Percentiles rank a stretch among this genome's conserved stretches.
These are phyloP conservation scores for Notiomystis cincta DNA, from an alignment of 2,113 vertebrate species.

Conservation along the genomic window DNA sequence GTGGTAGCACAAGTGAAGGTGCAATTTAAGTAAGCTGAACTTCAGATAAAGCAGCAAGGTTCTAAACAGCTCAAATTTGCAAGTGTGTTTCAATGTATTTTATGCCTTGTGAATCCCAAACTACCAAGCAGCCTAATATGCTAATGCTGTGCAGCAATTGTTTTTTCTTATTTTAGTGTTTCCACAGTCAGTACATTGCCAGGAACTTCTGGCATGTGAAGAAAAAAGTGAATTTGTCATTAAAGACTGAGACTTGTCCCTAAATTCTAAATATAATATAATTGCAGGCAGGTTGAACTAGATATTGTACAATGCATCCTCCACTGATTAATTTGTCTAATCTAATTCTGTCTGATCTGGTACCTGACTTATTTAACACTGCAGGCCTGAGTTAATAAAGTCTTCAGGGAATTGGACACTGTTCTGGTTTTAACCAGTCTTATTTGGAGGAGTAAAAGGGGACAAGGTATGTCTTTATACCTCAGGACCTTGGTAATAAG, in stretches of 20 bases:
- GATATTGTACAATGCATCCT: slow-evolving; percentile 35
- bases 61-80: neutral
- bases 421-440: slow-evolving; percentile 32
- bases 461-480: slow-evolving; percentile 20
- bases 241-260: neutral
- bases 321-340: slow-evolving; percentile 68
- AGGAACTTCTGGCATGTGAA: neutral
- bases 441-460: slow-evolving; percentile 55
- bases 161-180: neutral
- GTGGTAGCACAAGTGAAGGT: neutral
- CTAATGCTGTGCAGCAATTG: neutral
- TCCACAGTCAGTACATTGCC: neutral
- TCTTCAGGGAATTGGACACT: slow-evolving; percentile 52
- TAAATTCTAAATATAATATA: neutral
- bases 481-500: slow-evolving; percentile 25
- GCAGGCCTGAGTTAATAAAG: slow-evolving; percentile 31
- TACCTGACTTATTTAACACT: slow-evolving; percentile 50
- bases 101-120: neutral
- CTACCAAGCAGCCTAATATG: neutral
- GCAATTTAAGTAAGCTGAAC: neutral
- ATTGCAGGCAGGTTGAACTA: neutral
- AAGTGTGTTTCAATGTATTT: neutral
- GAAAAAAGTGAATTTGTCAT: neutral
- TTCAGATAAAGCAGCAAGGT: neutral
- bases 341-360: slow-evolving; percentile 39